Conservation (phyloP, 2,888 invertebrate species). For the Mactromeris polynyma region DNA sequence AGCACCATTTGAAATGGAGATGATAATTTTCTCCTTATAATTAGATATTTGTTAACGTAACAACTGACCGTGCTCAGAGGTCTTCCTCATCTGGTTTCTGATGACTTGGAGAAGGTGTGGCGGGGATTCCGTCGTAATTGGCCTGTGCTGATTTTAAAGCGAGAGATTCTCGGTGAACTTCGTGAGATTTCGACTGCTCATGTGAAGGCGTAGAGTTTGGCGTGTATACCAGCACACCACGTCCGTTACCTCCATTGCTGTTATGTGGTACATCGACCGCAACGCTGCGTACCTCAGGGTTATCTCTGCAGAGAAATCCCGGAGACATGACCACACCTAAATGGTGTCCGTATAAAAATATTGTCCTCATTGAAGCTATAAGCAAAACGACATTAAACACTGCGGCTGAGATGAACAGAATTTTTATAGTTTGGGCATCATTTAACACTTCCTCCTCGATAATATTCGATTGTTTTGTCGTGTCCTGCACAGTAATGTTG, state of each 20-base stretch:
- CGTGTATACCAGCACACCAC: neutral
- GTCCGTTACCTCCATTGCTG: neutral
- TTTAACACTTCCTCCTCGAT: neutral
- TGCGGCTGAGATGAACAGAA: neutral
- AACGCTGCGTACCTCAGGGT: neutral
- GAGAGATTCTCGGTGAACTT: neutral
- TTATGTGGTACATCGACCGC: neutral
- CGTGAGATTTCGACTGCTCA: neutral
- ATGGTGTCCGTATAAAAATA: neutral
- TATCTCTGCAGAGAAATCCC: neutral
- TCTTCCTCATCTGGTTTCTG: neutral
- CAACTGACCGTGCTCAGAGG: neutral
- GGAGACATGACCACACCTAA: neutral
- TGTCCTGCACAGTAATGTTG: neutral
- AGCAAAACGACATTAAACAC: neutral
- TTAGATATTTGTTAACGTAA: neutral
- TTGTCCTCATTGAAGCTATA: conserved; percentile 2
- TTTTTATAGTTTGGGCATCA: conserved; percentile 1
- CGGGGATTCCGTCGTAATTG: neutral
- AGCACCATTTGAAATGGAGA: conserved; percentile 10
- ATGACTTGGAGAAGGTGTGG: neutral
- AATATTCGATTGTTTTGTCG: neutral
- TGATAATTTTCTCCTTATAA: neutral
- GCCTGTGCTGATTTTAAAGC: neutral
- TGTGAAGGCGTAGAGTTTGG: neutral